phyloP scores from a whole-genome alignment of 1,140 invertebrate genomes.

The Eulimnadia texana region DNA sequence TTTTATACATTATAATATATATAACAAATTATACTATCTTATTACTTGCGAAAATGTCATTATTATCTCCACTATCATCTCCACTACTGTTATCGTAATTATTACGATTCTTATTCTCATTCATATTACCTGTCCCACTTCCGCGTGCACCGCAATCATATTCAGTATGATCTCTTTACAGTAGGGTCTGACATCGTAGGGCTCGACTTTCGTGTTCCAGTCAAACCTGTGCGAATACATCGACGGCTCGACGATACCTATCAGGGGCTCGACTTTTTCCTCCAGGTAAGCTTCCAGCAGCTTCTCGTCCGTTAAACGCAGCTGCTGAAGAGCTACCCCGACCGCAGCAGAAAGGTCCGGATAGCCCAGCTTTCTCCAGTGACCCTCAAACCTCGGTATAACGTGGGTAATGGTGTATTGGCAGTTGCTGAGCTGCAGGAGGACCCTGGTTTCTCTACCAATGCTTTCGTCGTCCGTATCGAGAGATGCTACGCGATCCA shows the following conservation, averaged over 20 bases:
- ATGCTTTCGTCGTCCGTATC: constrained; percentile 8
- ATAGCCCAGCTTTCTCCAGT: constrained; percentile 48
- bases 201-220: constrained; percentile 51
- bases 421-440: constrained; percentile 81
- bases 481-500: constrained; percentile 21
- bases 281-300: constrained; percentile 55
- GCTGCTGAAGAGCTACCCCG: constrained; percentile 31
- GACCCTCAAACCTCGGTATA: constrained; percentile 46
- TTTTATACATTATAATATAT: no score
- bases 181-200: constrained; percentile 67
- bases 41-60: no score
- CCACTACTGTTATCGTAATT: no score
- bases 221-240: constrained; percentile 84
- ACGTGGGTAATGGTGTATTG: constrained; percentile 60
- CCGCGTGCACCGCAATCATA: constrained; percentile 79
- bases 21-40: no score
- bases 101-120: neutral
- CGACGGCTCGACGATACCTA: constrained; percentile 84
- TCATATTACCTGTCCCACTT: constrained; percentile 40
- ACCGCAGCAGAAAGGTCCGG: constrained; percentile 48
- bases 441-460: constrained; percentile 35
- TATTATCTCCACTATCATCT: no score
- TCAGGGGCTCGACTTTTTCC: constrained; percentile 78
- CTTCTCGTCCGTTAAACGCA: constrained; percentile 10
- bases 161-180: constrained; percentile 85